A percentile compares a stretch with the other conserved stretches of the same genome.
These are phyloP conservation scores for Sericinus montela DNA, from an alignment of 2,888 invertebrate species.

Conservation along the genomic window DNA sequence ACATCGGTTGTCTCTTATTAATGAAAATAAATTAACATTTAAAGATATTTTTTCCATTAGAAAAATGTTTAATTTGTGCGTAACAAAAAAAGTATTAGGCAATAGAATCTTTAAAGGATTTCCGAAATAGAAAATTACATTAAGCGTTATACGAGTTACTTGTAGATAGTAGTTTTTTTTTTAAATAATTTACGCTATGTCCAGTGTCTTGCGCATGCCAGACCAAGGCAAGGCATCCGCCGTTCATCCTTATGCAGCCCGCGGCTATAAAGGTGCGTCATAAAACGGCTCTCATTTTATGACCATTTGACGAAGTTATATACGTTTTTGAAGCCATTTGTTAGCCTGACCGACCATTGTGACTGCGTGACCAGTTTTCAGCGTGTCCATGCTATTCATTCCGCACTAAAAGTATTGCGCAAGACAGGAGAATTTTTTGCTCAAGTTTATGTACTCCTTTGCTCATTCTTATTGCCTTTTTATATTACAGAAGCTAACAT, in stretches of 20 bases:
- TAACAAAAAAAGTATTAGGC: too few relatives aligned
- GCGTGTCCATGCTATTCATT: slow-evolving; percentile 47
- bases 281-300: slow-evolving; percentile 74
- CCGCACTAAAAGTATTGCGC: slow-evolving; percentile 48
- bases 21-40: too few relatives aligned
- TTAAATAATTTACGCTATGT: slow-evolving; percentile 2
- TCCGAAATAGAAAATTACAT: too few relatives aligned
- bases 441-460: slow-evolving; percentile 29
- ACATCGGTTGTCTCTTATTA: too few relatives aligned
- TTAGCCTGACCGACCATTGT: slow-evolving; percentile 61
- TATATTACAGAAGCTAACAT: slow-evolving; percentile 17
- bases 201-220: slow-evolving; percentile 25
- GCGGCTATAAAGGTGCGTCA: slow-evolving; percentile 71
- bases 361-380: slow-evolving; percentile 56
- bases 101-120: too few relatives aligned
- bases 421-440: slow-evolving; percentile 30
- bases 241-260: slow-evolving; percentile 62
- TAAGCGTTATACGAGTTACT: not conserved
- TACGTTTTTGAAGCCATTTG: slow-evolving; percentile 71
- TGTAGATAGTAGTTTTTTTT: slow-evolving; percentile 2
- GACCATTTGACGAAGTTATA: slow-evolving; percentile 76
- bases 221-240: slow-evolving; percentile 46
- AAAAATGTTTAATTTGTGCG: too few relatives aligned
- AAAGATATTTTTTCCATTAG: too few relatives aligned
- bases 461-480: slow-evolving; percentile 13